These are phyloP conservation scores for Melanostoma scalare DNA, from an alignment of 2,888 invertebrate species.

Conservation along the genomic window DNA sequence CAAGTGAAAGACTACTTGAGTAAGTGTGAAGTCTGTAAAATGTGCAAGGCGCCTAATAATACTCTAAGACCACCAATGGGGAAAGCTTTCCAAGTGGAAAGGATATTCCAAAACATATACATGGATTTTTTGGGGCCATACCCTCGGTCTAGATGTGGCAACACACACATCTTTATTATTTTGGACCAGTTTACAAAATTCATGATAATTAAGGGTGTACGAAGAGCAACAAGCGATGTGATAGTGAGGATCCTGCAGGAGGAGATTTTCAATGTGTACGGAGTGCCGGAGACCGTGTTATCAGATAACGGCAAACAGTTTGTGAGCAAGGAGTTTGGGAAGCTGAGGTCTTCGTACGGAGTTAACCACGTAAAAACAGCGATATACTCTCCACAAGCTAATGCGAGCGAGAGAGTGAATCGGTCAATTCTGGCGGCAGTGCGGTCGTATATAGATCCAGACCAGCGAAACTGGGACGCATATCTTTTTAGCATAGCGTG, in stretches of 20 bases:
- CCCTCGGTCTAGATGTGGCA: conserved; percentile 30
- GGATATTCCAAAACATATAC: conserved; percentile 20
- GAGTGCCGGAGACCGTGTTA: no score
- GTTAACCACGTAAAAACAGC: conserved; percentile 60
- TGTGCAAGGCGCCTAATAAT: conserved; percentile 28
- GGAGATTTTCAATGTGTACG: no score
- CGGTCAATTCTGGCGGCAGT: conserved; percentile 66
- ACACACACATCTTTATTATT: conserved; percentile 8
- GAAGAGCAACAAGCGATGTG: no score
- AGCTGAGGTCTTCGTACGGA: conserved; percentile 28
- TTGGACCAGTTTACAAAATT: conserved; percentile 44
- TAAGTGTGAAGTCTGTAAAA: conserved; percentile 19
- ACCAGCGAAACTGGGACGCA: conserved; percentile 5
- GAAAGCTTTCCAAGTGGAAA: background rate
- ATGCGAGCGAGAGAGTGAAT: background rate
- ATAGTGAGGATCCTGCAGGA: no score
- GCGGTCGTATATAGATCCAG: conserved; percentile 8
- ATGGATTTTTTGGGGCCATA: conserved; percentile 47
- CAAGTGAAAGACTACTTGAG: no score
- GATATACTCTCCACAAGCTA: conserved; percentile 31
- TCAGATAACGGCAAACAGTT: no score
- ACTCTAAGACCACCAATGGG: conserved; percentile 16
- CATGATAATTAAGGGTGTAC: background rate
- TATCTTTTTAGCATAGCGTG: conserved; percentile 2
- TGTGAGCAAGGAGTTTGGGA: no score